These are phyloP conservation scores for Telmatochromis brichardi DNA, from an alignment of 2,113 vertebrate species.

Conservation along the genomic window DNA sequence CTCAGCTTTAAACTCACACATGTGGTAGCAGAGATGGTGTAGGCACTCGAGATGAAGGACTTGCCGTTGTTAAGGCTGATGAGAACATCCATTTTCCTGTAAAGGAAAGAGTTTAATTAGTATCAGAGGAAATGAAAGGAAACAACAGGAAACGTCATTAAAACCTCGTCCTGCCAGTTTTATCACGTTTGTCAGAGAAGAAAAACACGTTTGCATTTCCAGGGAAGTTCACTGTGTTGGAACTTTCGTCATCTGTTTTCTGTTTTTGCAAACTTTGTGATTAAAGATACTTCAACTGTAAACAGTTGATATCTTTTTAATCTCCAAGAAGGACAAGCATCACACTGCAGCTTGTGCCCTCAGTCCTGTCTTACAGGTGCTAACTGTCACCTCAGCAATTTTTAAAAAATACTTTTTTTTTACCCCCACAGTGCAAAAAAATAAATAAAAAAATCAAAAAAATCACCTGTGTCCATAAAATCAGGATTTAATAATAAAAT, in stretches of 20 bases:
- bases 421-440: rapidly evolving
- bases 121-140: neutral
- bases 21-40: slow-evolving; percentile 79
- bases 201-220: neutral
- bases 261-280: neutral
- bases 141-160: rapidly evolving
- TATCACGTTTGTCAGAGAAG: rapidly evolving
- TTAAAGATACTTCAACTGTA: neutral
- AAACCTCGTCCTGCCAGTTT: neutral
- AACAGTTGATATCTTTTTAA: rapidly evolving
- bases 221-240: neutral
- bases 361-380: neutral
- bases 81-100: slow-evolving; percentile 83
- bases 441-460: rapidly evolving
- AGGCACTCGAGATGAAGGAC: slow-evolving; percentile 76
- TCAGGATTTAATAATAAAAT: neutral
- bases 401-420: neutral
- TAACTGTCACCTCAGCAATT: rapidly evolving
- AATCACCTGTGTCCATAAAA: neutral
- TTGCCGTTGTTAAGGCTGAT: slow-evolving; percentile 85
- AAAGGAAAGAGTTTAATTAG: neutral
- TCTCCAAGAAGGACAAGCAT: neutral
- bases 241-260: rapidly evolving
- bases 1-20: slow-evolving; percentile 79
- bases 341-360: rapidly evolving